phyloP scores from a whole-genome alignment of 2,113 vertebrate species.

The Chionis minor region DNA sequence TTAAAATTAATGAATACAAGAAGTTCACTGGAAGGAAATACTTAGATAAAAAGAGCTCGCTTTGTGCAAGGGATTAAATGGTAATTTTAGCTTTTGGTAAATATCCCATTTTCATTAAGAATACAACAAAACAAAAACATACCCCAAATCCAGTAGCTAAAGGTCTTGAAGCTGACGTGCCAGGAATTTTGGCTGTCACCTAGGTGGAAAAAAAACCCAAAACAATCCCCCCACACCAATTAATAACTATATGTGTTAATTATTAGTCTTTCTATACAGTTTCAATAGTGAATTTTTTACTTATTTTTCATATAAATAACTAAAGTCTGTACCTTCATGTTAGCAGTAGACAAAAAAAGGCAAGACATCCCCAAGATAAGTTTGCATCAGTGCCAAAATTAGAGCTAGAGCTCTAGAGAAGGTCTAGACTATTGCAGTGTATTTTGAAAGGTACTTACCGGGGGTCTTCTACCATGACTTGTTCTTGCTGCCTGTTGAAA shows the following conservation, averaged over 20 bases:
- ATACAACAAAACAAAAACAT: conserved; percentile 63
- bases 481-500: conserved; percentile 93
- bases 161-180: conserved; percentile 84
- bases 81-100: neutral
- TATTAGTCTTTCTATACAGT: neutral
- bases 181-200: conserved; percentile 91
- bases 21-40: neutral
- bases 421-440: neutral
- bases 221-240: fast-evolving
- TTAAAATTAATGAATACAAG: neutral
- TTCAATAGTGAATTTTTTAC: neutral
- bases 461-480: conserved; percentile 92
- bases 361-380: neutral
- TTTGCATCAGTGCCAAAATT: neutral
- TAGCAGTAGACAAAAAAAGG: neutral
- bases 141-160: conserved; percentile 88
- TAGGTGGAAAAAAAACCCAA: conserved; percentile 34
- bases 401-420: neutral
- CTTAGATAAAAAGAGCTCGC: neutral
- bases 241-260: neutral
- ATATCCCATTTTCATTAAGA: neutral
- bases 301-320: neutral
- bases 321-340: neutral
- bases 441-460: conserved; percentile 77
- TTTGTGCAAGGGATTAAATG: neutral